phyloP scores from a whole-genome alignment of 2,888 invertebrate species.

The Athalia circularis region DNA sequence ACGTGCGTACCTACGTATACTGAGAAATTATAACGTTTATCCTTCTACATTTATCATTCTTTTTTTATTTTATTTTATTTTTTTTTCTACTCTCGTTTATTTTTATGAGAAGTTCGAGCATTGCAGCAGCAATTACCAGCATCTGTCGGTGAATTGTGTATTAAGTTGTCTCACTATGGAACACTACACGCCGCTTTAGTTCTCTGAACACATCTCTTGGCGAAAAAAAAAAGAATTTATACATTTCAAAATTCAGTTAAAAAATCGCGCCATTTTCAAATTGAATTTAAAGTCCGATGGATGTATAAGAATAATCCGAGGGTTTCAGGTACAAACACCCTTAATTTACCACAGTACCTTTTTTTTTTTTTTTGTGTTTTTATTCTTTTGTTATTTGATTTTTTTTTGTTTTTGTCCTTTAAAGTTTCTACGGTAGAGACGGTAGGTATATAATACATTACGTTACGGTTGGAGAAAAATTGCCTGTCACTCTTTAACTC shows the following conservation, averaged over 20 bases:
- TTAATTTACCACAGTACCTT: too few relatives aligned
- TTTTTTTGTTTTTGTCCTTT: neutral
- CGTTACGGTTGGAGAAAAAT: neutral
- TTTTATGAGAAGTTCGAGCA: constrained; percentile 14
- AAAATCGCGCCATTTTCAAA: neutral
- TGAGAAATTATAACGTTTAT: constrained; percentile 35
- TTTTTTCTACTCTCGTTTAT: neutral
- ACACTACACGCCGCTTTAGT: constrained; percentile 17
- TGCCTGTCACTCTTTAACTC: constrained; percentile 16
- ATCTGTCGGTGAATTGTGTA: constrained; percentile 44
- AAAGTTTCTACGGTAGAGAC: neutral
- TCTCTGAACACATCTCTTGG: neutral
- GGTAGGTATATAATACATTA: neutral
- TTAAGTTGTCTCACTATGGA: constrained; percentile 31
- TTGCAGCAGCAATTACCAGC: constrained; percentile 35
- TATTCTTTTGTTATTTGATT: too few relatives aligned
- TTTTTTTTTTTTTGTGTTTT: too few relatives aligned
- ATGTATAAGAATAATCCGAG: too few relatives aligned
- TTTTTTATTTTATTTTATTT: constrained; percentile 19
- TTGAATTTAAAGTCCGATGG: too few relatives aligned
- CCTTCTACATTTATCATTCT: constrained; percentile 10
- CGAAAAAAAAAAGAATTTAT: neutral
- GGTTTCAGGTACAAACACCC: too few relatives aligned
- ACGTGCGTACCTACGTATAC: constrained; percentile 13
- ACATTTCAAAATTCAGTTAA: too few relatives aligned